Evolutionary conservation across 2,888 invertebrate species (phyloP).

Genomic region (Alloplasta piceator): DNA sequence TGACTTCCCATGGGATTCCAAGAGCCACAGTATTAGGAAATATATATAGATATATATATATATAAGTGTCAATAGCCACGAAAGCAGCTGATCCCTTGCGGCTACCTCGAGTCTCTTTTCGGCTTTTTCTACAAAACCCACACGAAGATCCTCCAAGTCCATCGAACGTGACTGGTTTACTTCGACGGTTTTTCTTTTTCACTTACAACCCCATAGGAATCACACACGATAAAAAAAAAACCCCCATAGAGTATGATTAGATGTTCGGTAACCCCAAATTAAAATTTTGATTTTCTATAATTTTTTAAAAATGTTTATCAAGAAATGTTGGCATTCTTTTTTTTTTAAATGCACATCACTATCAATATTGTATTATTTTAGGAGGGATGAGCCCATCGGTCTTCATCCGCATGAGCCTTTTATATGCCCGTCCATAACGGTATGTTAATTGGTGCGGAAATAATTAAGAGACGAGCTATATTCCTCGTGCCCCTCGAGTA

Average conservation of each 20-base stretch:
- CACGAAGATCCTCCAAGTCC: constrained; percentile 68
- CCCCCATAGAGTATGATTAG: constrained; percentile 29
- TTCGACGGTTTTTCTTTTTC: constrained; percentile 37
- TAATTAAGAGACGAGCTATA: constrained; percentile 67
- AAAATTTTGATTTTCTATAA: constrained; percentile 4
- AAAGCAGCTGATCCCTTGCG: constrained; percentile 81
- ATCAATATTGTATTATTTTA: not conserved
- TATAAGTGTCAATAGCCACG: constrained; percentile 19
- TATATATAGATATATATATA: constrained; percentile 14
- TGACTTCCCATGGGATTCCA: constrained; percentile 83
- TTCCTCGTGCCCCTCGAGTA: constrained; percentile 63
- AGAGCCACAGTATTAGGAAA: constrained; percentile 69
- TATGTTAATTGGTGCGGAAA: constrained; percentile 71
- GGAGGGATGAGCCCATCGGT: constrained; percentile 9
- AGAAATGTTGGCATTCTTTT: not conserved
- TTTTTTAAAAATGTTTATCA: not conserved
- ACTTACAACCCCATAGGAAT: constrained; percentile 26
- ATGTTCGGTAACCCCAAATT: constrained; percentile 36
- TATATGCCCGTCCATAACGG: constrained; percentile 37
- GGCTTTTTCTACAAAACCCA: constrained; percentile 69
- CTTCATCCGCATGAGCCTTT: constrained; percentile 27
- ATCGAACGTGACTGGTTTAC: constrained; percentile 81
- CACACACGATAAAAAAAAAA: constrained; percentile 12
- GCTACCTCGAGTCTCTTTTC: constrained; percentile 75
- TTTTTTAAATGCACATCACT: not conserved